A percentile compares a stretch with the other conserved stretches of the same genome.
phyloP scores from a whole-genome alignment of 1,140 invertebrate genomes.

The Drosophila sp. region DNA sequence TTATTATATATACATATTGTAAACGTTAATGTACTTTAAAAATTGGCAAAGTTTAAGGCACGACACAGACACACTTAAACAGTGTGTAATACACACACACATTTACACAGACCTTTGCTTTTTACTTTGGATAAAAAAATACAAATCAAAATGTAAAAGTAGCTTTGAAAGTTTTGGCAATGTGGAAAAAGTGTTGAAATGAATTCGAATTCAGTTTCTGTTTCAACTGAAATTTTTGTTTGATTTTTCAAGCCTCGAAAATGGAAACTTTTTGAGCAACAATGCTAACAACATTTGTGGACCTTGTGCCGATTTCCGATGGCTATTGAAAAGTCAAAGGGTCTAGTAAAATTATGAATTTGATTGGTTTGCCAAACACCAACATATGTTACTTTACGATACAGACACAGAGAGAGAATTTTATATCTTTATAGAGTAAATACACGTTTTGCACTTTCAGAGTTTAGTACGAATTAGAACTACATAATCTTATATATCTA shows the following conservation, averaged over 20 bases:
- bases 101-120: constrained; percentile 14
- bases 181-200: constrained; percentile 56
- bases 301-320: constrained; percentile 31
- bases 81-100: constrained; percentile 1
- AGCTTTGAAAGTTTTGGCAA: constrained; percentile 59
- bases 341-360: constrained; percentile 6
- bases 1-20: constrained; percentile 59
- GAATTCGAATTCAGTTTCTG: constrained; percentile 13
- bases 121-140: constrained; percentile 44
- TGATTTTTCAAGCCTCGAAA: constrained; percentile 37
- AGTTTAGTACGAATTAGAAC: constrained; percentile 60
- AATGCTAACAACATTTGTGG: constrained; percentile 39
- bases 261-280: constrained; percentile 63
- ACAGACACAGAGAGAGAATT: constrained; percentile 43
- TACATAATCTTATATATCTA: constrained; percentile 26
- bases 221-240: constrained; percentile 6
- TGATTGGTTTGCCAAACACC: constrained; percentile 24
- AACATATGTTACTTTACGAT: constrained; percentile 57
- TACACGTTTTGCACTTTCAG: constrained; percentile 77
- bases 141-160: constrained; percentile 32
- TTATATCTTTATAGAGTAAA: constrained; percentile 48
- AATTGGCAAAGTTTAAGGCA: constrained; percentile 41
- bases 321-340: neutral
- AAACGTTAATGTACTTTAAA: constrained; percentile 33
- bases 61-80: constrained; percentile 21